These are phyloP conservation scores for Acanthaster planci DNA, from an alignment of 35 echinoderm and acorn worm genomes.

Conservation along the genomic window DNA sequence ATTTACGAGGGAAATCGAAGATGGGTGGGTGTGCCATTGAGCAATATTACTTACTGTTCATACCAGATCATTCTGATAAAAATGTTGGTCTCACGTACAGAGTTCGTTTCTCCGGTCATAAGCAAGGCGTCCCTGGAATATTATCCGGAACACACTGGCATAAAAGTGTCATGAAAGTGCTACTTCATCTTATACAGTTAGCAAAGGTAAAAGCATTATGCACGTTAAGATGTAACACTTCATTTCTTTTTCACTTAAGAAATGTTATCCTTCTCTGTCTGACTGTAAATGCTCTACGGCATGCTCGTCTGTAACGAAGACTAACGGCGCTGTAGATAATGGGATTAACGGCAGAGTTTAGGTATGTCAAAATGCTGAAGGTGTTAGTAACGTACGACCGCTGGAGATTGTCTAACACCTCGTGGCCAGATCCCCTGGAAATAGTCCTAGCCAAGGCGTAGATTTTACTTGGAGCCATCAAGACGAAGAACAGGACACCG, in stretches of 20 bases:
- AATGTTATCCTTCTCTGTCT: background rate
- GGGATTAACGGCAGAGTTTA: conserved; percentile 3
- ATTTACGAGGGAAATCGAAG: too few species aligned
- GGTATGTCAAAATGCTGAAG: background rate
- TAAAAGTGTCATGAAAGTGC: too few species aligned
- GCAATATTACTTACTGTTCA: too few species aligned
- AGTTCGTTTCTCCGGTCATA: too few species aligned
- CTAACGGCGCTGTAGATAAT: background rate
- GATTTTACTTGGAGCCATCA: conserved; percentile 1
- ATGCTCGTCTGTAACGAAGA: background rate
- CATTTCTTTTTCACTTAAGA: background rate
- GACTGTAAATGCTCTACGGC: background rate
- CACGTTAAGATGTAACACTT: too few species aligned
- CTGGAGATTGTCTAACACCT: background rate
- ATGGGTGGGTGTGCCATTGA: too few species aligned
- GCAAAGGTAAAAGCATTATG: too few species aligned
- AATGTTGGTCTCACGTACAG: too few species aligned
- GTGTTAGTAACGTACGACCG: background rate
- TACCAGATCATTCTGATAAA: too few species aligned
- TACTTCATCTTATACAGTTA: too few species aligned
- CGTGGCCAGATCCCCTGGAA: background rate
- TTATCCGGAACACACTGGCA: too few species aligned
- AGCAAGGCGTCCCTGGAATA: too few species aligned
- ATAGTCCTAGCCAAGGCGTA: background rate
- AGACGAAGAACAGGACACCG: background rate